Percentiles rank a stretch among this genome's conserved stretches.
Conservation (phyloP, 2,888 invertebrate genomes). For the Aspidiotus rigidus region DNA sequence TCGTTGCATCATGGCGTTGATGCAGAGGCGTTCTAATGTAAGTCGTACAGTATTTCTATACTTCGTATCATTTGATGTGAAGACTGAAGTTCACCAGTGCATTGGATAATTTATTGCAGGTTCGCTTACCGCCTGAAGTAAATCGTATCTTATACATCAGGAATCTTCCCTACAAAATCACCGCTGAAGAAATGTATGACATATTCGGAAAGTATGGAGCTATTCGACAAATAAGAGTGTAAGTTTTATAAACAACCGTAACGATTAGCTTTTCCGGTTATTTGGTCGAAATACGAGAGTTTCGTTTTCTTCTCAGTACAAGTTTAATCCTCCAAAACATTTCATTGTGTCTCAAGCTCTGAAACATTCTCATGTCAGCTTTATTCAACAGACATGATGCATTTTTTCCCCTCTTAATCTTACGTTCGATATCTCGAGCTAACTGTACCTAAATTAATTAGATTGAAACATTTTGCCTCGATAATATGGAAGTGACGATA, state of each 20-base stretch:
- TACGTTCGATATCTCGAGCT: too few species aligned
- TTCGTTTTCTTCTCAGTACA: too few species aligned
- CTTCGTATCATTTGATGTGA: background rate
- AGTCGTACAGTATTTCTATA: slow-evolving; percentile 42
- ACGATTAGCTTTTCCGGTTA: too few species aligned
- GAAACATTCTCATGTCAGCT: too few species aligned
- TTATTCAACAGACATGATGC: too few species aligned
- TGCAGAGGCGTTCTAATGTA: slow-evolving; percentile 65
- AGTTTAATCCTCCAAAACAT: too few species aligned
- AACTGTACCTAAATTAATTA: too few species aligned
- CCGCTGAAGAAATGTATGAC: slow-evolving; percentile 99
- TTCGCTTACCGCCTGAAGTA: slow-evolving; percentile 95
- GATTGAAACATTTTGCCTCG: too few species aligned
- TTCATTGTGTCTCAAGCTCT: too few species aligned
- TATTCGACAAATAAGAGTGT: slow-evolving; percentile 96
- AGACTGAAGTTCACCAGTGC: slow-evolving; percentile 14
- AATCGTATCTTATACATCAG: slow-evolving; percentile 92
- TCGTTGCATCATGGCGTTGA: slow-evolving; percentile 49
- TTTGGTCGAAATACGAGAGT: too few species aligned
- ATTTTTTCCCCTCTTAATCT: too few species aligned
- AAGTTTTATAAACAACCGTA: slow-evolving; percentile 45
- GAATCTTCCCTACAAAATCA: slow-evolving; percentile 98
- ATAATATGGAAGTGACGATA: too few species aligned
- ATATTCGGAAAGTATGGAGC: slow-evolving; percentile 99
- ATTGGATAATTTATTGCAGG: slow-evolving; percentile 51